Evolutionary conservation across 2,888 invertebrate genomes (phyloP).

Genomic region (Anarsia innoxiella): DNA sequence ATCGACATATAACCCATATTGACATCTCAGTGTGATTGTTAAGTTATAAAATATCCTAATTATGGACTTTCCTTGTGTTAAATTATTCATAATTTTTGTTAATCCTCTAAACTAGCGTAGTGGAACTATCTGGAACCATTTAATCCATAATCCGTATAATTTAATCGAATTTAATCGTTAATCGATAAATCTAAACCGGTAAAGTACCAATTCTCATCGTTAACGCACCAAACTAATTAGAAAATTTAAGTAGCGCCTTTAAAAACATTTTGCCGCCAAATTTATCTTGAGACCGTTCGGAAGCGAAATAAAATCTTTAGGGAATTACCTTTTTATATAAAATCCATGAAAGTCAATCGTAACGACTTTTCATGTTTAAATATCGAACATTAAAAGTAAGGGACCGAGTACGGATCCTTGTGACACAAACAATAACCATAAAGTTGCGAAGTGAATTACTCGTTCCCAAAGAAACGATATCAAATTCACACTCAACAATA

Average conservation of each 20-base stretch:
- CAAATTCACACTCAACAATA: constrained; percentile 8
- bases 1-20: constrained; percentile 30
- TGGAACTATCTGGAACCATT: too few species aligned
- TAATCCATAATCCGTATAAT: constrained; percentile 7
- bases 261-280: neutral
- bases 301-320: neutral
- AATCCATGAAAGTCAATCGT: neutral
- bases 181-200: constrained; percentile 1
- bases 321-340: neutral
- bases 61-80: constrained; percentile 2
- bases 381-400: constrained; percentile 1
- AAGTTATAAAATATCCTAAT: constrained; percentile 9
- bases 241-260: neutral
- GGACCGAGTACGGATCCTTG: constrained; percentile 7
- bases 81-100: constrained; percentile 6
- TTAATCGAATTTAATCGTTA: constrained; percentile 8
- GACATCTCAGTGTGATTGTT: constrained; percentile 25
- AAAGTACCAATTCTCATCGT: neutral
- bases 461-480: constrained; percentile 2
- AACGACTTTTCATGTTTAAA: constrained; percentile 3
- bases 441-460: constrained; percentile 3
- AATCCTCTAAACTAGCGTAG: neutral
- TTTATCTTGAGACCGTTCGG: too few species aligned
- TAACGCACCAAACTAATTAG: constrained; percentile 2
- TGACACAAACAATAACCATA: constrained; percentile 4